Evolutionary conservation across 2,888 invertebrate species (phyloP), one percentile per base, ranked within the genome.

Genomic region (Lacanobia wlatinum): DNA sequence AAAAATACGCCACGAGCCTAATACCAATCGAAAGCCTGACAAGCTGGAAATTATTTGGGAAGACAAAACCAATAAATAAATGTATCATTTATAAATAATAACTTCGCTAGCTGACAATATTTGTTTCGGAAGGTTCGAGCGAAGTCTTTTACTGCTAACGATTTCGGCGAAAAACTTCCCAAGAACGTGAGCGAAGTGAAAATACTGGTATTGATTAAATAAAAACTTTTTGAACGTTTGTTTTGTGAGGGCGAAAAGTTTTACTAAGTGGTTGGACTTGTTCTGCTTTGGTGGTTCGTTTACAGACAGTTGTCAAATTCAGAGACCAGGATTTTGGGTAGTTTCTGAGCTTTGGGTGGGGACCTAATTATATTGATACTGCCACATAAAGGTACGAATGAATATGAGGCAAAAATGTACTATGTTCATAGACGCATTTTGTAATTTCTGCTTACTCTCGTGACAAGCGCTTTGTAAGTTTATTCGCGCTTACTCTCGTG

Each of bases 21-120:
- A 76, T 52, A 56, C 23, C 56, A 63, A 59, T 56, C 56, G 56
- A 66, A 60, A 61, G n/a, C 28, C 28, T 46, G 56, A 75, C 58
- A 83, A 38, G 48, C 52, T 79, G 56, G 60, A 79, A 78, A 79
- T 83, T 43, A 79, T 83, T 83, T 48, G 46, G 14, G 14, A 23
- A 48, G 80, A 79, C 83, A 79, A 28, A 64, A 64, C 63, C 79
- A 78, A 83, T 83, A 83, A 67, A 79, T 72, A 83, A 70, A 62
- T 72, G 50, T 82, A 56, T 64, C 61, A 43, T n/a, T 50, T 53
- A n/a, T 23, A 55, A 71, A 50, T 60, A 73, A 73, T 58, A 70
- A 70, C 40, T 60, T 48, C n/a, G 34, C 21, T 43, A 55, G 21
- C 48, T 34, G 59, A 79, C 48, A 79, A 55, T 60, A 55, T 73